Conservation (phyloP, 2,113 vertebrate genomes). For the Siniperca chuatsi region DNA sequence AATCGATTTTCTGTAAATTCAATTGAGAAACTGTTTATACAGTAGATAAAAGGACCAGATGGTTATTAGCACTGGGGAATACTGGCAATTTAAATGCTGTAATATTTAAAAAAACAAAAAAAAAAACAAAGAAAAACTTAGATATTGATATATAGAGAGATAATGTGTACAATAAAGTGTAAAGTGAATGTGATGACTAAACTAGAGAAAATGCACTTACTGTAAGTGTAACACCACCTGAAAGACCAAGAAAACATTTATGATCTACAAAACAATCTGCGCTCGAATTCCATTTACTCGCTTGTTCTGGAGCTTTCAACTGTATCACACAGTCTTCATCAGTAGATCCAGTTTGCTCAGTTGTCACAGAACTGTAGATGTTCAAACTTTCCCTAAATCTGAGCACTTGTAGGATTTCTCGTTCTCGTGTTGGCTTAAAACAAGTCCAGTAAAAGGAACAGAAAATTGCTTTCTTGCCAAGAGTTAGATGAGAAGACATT, state of each 20-base stretch:
- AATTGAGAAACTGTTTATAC: neutral
- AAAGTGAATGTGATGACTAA: neutral
- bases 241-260: neutral
- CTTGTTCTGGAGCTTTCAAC: no score
- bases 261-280: neutral
- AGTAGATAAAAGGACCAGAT: neutral
- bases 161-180: no score
- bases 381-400: neutral
- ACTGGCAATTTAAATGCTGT: neutral
- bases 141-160: neutral
- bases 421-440: neutral
- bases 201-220: neutral
- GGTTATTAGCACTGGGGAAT: neutral
- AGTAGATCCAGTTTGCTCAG: neutral
- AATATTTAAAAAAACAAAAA: neutral
- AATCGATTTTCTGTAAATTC: neutral
- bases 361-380: neutral
- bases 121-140: no score
- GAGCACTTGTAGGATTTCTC: neutral
- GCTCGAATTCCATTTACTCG: neutral
- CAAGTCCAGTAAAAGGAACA: neutral
- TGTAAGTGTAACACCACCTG: neutral
- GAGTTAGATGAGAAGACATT: neutral
- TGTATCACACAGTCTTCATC: neutral
- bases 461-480: neutral